These are phyloP conservation scores for Atrichornis clamosus DNA, from an alignment of 2,113 vertebrate species.

Conservation along the genomic window DNA sequence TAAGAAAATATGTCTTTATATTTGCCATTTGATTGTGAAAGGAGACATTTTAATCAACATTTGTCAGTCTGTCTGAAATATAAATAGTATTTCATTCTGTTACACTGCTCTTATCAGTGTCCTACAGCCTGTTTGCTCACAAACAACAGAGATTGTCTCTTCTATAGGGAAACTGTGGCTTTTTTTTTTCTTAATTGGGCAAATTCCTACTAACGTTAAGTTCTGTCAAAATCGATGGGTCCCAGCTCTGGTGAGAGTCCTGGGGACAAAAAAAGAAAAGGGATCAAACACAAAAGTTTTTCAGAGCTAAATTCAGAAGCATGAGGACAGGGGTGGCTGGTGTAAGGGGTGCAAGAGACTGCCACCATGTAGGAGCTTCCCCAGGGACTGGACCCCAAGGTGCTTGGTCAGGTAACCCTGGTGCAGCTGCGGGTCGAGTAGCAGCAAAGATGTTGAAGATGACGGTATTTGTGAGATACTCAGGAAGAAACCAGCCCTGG, in stretches of 20 bases:
- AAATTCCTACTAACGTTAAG: neutral
- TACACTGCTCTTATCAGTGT: neutral
- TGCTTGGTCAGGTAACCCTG: neutral
- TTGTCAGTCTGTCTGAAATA: neutral
- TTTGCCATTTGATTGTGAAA: slow-evolving; percentile 23
- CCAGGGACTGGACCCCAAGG: neutral
- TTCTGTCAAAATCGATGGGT: neutral
- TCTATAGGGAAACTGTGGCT: neutral
- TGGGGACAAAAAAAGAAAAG: neutral
- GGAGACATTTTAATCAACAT: slow-evolving; percentile 11
- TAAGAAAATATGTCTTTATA: slow-evolving; percentile 11
- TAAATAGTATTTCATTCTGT: neutral
- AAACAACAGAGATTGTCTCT: neutral
- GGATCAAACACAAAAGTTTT: neutral
- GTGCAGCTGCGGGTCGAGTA: neutral
- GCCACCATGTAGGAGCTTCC: neutral
- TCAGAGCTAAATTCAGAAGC: neutral
- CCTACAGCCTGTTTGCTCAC: neutral
- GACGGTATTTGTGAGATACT: neutral
- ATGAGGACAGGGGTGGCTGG: neutral
- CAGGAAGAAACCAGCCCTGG: neutral
- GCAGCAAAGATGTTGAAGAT: neutral
- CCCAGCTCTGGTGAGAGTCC: neutral
- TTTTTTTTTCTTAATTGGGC: neutral
- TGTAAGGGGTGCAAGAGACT: neutral